Percentiles rank a stretch among this genome's conserved stretches.
These are phyloP conservation scores for Heliconius ethilla DNA, from an alignment of 2,888 invertebrate genomes.

Conservation along the genomic window DNA sequence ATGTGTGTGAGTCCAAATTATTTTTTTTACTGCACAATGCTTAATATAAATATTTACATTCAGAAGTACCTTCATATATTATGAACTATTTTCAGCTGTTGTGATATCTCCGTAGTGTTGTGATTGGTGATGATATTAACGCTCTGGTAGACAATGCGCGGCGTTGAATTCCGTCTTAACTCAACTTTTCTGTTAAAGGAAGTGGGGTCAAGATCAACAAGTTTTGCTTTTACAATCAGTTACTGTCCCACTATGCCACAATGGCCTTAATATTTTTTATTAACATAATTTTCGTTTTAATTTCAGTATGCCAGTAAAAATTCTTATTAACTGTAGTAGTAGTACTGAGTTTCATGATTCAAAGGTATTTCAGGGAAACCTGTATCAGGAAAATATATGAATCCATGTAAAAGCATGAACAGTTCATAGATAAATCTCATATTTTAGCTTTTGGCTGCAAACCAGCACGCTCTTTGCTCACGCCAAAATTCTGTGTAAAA, in stretches of 20 bases:
- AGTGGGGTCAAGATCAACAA: too few species aligned
- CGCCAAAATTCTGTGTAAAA: slow-evolving; percentile 34
- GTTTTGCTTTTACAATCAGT: too few species aligned
- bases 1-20: neutral
- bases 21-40: neutral
- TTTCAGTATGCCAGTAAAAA: neutral
- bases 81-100: neutral
- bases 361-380: neutral
- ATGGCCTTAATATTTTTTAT: too few species aligned
- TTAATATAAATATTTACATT: too few species aligned
- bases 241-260: too few species aligned
- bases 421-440: slow-evolving; percentile 31
- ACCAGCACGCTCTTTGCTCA: slow-evolving; percentile 31
- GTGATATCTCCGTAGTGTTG: too few species aligned
- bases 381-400: slow-evolving; percentile 8
- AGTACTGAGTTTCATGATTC: neutral
- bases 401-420: slow-evolving; percentile 22
- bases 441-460: slow-evolving; percentile 38
- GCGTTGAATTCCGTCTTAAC: too few species aligned
- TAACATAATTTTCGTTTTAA: too few species aligned
- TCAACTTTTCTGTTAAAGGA: too few species aligned
- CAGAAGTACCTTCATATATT: neutral
- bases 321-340: neutral
- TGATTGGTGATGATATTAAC: too few species aligned
- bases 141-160: too few species aligned